Evolutionary conservation across 2,113 vertebrate species (phyloP).

Genomic region (Salvelinus namaycush): DNA sequence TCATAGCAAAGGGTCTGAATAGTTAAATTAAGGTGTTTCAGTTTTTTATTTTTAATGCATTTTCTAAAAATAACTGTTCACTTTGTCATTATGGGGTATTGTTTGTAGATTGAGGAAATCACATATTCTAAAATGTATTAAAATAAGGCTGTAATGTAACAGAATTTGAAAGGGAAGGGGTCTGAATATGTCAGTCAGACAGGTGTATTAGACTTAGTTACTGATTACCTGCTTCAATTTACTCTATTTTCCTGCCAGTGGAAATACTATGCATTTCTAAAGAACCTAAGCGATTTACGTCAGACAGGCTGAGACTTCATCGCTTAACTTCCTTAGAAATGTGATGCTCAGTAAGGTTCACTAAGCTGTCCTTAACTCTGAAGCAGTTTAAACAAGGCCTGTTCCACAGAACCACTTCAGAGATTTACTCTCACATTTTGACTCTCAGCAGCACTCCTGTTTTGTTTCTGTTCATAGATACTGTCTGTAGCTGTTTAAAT

Average conservation of each 20-base stretch:
- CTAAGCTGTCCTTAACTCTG: background rate
- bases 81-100: no score
- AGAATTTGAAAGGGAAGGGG: background rate
- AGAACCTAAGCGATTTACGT: background rate
- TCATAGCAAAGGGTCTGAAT: no score
- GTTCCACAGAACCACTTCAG: background rate
- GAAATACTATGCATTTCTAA: background rate
- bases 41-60: no score
- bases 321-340: background rate
- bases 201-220: background rate
- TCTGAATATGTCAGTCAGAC: background rate
- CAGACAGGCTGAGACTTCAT: no score
- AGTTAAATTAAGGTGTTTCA: no score
- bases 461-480: background rate
- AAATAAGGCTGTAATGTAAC: background rate
- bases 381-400: background rate
- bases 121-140: no score
- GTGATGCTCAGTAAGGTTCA: background rate
- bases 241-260: background rate
- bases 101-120: no score
- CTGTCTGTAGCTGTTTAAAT: background rate
- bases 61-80: no score
- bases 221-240: background rate
- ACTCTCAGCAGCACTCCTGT: background rate
- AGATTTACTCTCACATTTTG: background rate